phyloP scores from a whole-genome alignment of 2,888 invertebrate species.

The Eledone cirrhosa region DNA sequence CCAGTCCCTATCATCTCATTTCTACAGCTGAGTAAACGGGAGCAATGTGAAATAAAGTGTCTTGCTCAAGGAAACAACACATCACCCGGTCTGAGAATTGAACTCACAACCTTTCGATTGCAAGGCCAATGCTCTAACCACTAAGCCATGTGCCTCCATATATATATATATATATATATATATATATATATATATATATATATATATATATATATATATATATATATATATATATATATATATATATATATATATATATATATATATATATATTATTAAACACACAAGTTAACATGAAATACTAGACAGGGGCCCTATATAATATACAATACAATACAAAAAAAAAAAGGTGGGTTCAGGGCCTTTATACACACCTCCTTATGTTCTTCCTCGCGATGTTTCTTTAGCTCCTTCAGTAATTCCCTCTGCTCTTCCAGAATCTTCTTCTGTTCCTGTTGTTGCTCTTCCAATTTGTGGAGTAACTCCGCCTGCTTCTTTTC shows the following conservation, averaged over 20 bases:
- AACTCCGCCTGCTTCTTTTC: slow-evolving; percentile 44
- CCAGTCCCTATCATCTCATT: too few relatives aligned
- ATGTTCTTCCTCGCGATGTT: slow-evolving; percentile 53
- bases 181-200: neutral
- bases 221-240: neutral
- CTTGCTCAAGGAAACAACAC: too few relatives aligned
- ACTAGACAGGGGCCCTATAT: neutral
- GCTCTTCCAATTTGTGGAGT: slow-evolving; percentile 51
- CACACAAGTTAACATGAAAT: neutral
- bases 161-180: neutral
- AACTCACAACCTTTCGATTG: too few relatives aligned
- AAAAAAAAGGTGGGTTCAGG: too few relatives aligned
- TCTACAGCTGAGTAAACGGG: too few relatives aligned
- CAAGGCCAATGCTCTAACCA: too few relatives aligned
- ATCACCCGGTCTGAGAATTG: too few relatives aligned
- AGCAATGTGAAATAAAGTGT: too few relatives aligned
- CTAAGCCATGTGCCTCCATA: too few relatives aligned
- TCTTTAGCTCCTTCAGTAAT: slow-evolving; percentile 59
- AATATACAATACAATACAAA: too few relatives aligned
- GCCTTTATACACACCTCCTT: slow-evolving; percentile 34
- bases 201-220: neutral
- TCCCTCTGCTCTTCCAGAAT: slow-evolving; percentile 61
- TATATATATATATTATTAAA: neutral
- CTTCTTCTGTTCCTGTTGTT: slow-evolving; percentile 55
- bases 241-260: neutral